phyloP scores from a whole-genome alignment of 2,113 vertebrate genomes.

The Paracanthobrama guichenoti region DNA sequence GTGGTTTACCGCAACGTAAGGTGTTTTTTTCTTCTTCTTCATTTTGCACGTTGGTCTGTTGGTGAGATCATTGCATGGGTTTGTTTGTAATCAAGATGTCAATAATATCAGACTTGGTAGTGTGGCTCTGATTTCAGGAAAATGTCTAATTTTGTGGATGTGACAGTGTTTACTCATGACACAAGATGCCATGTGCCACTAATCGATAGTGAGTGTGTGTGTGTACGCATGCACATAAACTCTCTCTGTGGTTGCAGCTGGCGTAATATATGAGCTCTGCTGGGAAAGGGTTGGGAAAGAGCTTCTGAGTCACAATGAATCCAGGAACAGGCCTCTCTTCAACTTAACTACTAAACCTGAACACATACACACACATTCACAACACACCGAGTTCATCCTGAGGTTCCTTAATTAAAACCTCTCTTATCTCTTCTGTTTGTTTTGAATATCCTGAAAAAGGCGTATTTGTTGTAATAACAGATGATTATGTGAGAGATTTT shows the following conservation, averaged over 20 bases:
- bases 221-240: conserved; percentile 29
- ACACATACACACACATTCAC: conserved; percentile 36
- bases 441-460: background rate
- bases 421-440: background rate
- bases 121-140: conserved; percentile 17
- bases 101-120: background rate
- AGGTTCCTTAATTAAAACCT: conserved; percentile 18
- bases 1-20: conserved; percentile 14
- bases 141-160: conserved; percentile 9
- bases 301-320: conserved; percentile 75
- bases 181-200: conserved; percentile 31
- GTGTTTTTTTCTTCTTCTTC: background rate
- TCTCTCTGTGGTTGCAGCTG: conserved; percentile 67
- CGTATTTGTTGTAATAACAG: background rate
- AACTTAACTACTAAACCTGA: conserved; percentile 67
- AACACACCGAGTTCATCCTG: conserved; percentile 21
- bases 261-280: conserved; percentile 74
- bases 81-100: background rate
- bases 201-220: conserved; percentile 29
- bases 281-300: conserved; percentile 77
- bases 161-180: conserved; percentile 11
- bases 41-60: background rate
- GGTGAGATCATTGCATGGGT: conserved; percentile 24
- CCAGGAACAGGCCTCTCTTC: conserved; percentile 71
- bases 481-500: background rate